These are phyloP conservation scores for Sphaerophoria taeniata DNA, from an alignment of 2,888 invertebrate genomes.

Conservation along the genomic window DNA sequence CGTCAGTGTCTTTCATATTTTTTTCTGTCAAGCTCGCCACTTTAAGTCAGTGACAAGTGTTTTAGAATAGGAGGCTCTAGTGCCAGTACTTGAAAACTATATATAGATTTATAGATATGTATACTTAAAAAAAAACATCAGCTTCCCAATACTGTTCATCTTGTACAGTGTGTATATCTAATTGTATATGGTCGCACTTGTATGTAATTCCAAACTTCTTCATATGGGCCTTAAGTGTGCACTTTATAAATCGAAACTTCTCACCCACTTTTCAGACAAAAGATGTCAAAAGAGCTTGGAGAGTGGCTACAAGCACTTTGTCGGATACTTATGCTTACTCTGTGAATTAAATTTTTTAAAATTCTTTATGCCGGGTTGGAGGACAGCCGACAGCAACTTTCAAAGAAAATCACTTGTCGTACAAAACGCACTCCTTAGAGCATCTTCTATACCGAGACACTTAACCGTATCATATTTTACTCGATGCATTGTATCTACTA, in stretches of 20 bases:
- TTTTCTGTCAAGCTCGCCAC: conserved; percentile 39
- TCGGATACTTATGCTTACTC: conserved; percentile 58
- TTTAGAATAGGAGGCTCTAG: conserved; percentile 55
- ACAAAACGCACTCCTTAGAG: conserved; percentile 38
- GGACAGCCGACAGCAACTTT: conserved; percentile 15
- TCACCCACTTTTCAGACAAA: conserved; percentile 67
- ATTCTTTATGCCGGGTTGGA: conserved; percentile 47
- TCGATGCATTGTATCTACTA: conserved; percentile 1
- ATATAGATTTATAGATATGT: conserved; percentile 8
- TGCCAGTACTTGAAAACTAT: conserved; percentile 38
- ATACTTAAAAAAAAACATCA: neutral
- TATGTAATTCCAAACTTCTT: conserved; percentile 43
- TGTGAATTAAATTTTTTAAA: conserved; percentile 55
- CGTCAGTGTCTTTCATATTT: conserved; percentile 32
- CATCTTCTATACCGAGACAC: conserved; percentile 32
- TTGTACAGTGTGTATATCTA: neutral
- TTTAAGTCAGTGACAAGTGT: conserved; percentile 58
- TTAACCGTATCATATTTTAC: conserved; percentile 24
- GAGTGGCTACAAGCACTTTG: conserved; percentile 61
- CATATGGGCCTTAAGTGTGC: conserved; percentile 46
- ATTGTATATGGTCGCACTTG: neutral
- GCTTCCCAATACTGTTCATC: no score
- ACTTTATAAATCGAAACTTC: conserved; percentile 65
- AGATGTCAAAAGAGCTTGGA: conserved; percentile 58
- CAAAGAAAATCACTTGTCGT: conserved; percentile 46